These are phyloP conservation scores for Lutjanus argentimaculatus DNA, from an alignment of 2,797 vertebrate genomes.

Conservation along the genomic window DNA sequence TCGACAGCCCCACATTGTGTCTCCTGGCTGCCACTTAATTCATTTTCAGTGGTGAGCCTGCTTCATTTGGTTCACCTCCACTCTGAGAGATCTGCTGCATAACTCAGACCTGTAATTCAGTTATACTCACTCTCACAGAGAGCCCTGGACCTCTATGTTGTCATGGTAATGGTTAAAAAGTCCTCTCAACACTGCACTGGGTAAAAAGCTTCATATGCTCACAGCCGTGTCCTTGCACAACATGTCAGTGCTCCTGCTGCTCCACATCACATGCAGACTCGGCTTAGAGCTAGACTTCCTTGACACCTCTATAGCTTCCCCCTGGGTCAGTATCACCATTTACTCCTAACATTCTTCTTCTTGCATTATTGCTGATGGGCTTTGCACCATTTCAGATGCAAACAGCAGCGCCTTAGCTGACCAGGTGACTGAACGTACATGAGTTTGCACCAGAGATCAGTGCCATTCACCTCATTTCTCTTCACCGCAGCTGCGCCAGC, in stretches of 20 bases:
- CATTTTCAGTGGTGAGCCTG: constrained; percentile 18
- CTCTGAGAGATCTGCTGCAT: constrained; percentile 28
- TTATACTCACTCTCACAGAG: constrained; percentile 23
- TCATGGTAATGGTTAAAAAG: constrained; percentile 75
- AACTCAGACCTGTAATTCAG: constrained; percentile 58
- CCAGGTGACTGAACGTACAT: constrained; percentile 52
- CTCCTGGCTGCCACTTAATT: constrained; percentile 42
- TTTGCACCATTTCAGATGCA: constrained; percentile 37
- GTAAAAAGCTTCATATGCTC: constrained; percentile 33
- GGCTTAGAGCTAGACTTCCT: constrained; percentile 5
- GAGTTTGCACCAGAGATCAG: constrained; percentile 52
- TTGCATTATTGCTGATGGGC: constrained; percentile 37
- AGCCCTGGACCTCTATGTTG: constrained; percentile 54
- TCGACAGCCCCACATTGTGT: background rate
- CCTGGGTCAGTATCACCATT: constrained; percentile 23
- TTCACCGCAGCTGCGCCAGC: constrained; percentile 42
- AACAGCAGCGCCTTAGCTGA: constrained; percentile 49
- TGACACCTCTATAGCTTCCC: constrained; percentile 12
- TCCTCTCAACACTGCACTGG: constrained; percentile 28
- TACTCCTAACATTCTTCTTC: constrained; percentile 19
- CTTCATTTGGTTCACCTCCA: constrained; percentile 37
- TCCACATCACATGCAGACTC: constrained; percentile 44
- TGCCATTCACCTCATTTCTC: constrained; percentile 63
- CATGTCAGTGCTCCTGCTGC: constrained; percentile 30
- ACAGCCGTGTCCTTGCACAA: constrained; percentile 28